Evolutionary conservation across 2,797 vertebrate species (phyloP).

Genomic region (Typhlichthys subterraneus): DNA sequence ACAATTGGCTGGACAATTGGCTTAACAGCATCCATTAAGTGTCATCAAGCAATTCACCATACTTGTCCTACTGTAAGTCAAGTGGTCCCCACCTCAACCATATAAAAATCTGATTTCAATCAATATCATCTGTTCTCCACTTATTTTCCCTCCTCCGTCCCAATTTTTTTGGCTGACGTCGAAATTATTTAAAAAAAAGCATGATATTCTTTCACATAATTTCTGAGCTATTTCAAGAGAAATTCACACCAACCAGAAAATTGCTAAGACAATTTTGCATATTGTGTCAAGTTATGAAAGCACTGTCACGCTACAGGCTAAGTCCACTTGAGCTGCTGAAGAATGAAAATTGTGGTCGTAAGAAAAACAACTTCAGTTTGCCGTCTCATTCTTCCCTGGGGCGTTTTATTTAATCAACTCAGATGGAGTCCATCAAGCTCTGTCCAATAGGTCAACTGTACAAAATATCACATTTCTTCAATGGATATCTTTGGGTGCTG

Average conservation of each 20-base stretch:
- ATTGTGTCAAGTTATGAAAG: slow-evolving; percentile 63
- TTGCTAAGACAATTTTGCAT: slow-evolving; percentile 65
- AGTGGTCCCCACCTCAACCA: slow-evolving; percentile 45
- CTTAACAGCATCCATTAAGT: slow-evolving; percentile 26
- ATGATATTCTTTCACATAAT: slow-evolving; percentile 72
- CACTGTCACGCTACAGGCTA: slow-evolving; percentile 55
- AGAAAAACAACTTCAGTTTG: slow-evolving; percentile 67
- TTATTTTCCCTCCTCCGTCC: slow-evolving; percentile 23
- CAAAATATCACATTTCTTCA: slow-evolving; percentile 42
- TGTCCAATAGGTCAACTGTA: slow-evolving; percentile 50
- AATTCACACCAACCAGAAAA: slow-evolving; percentile 58
- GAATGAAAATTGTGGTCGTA: slow-evolving; percentile 72
- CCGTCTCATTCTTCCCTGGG: slow-evolving; percentile 57
- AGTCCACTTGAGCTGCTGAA: slow-evolving; percentile 62
- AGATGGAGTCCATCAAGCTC: slow-evolving; percentile 61
- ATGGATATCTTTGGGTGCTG: slow-evolving; percentile 20
- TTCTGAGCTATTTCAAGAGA: slow-evolving; percentile 69
- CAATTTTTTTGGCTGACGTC: slow-evolving; percentile 46
- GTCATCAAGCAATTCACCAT: slow-evolving; percentile 51
- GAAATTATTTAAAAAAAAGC: slow-evolving; percentile 65
- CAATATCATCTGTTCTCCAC: slow-evolving; percentile 55
- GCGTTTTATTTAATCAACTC: slow-evolving; percentile 67
- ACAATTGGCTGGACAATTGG: slow-evolving; percentile 52
- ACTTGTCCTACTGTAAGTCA: slow-evolving; percentile 33
- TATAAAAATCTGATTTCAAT: slow-evolving; percentile 73